These are phyloP conservation scores for Nothocercus nigrocapillus DNA, from an alignment of 2,113 vertebrate species.

Conservation along the genomic window DNA sequence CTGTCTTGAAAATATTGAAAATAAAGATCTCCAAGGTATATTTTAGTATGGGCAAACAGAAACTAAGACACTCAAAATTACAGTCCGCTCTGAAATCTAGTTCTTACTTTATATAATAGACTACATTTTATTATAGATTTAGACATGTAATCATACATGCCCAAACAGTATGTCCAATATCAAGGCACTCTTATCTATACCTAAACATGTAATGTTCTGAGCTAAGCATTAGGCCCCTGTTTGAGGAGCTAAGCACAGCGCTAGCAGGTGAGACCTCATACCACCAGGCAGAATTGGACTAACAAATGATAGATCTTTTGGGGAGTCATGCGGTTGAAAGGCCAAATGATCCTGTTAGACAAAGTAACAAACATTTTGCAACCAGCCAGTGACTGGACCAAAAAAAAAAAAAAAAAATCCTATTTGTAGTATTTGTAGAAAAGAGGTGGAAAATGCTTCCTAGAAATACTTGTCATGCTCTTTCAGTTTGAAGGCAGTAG, in stretches of 20 bases:
- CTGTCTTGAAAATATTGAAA: neutral
- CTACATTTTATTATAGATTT: neutral
- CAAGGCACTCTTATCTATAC: neutral
- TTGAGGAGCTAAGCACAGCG: neutral
- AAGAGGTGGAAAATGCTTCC: neutral
- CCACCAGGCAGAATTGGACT: neutral
- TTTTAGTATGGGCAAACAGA: neutral
- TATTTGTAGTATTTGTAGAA: neutral
- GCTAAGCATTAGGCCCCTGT: neutral
- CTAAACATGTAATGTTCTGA: neutral
- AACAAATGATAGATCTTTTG: neutral
- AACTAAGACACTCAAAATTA: neutral
- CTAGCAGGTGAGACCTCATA: neutral
- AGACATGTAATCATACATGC: neutral
- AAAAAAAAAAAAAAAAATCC: neutral
- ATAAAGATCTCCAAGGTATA: neutral
- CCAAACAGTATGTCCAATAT: neutral
- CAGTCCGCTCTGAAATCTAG: neutral
- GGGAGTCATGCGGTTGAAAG: neutral
- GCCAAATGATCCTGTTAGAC: neutral
- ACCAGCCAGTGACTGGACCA: neutral
- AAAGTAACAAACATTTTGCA: neutral
- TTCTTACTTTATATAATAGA: neutral
- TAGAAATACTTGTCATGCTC: neutral
- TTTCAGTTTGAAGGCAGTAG: neutral